Conservation (phyloP, 2,888 invertebrate genomes). For the Lasioglossum malachurum region DNA sequence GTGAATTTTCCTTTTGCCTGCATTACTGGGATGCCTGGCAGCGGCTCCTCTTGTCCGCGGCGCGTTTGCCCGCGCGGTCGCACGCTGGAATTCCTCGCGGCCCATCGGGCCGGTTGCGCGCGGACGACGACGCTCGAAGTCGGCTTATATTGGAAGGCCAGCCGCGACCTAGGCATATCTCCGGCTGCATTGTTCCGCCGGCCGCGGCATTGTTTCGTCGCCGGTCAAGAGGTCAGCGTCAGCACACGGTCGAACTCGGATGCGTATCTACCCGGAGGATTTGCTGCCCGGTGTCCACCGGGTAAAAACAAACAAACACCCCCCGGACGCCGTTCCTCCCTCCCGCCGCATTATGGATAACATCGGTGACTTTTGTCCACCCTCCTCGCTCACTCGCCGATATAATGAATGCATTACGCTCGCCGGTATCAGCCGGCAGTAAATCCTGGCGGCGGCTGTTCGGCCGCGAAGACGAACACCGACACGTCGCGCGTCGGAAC, state of each 20-base stretch:
- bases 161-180: conserved; percentile 71
- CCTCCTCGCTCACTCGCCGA: conserved; percentile 39
- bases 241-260: conserved; percentile 51
- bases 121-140: neutral
- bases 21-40: conserved; percentile 73
- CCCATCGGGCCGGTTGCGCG: conserved; percentile 4
- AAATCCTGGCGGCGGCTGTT: conserved; percentile 38
- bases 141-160: conserved; percentile 66
- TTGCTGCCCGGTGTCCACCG: conserved; percentile 1
- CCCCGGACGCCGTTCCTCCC: neutral
- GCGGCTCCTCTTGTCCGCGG: conserved; percentile 39
- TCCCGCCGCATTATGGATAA: conserved; percentile 37
- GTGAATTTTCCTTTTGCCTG: conserved; percentile 76
- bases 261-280: conserved; percentile 54
- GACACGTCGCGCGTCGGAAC: conserved; percentile 26
- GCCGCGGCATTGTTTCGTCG: conserved; percentile 66
- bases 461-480: conserved; percentile 43
- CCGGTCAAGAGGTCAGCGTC: conserved; percentile 49
- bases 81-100: conserved; percentile 52
- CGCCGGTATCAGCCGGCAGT: conserved; percentile 51
- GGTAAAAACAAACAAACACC: conserved; percentile 24
- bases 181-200: conserved; percentile 63
- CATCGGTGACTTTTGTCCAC: conserved; percentile 45
- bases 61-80: conserved; percentile 36
- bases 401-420: conserved; percentile 63